Conservation (phyloP, 92 coral and sea anemone species). For the Micromussa lordhowensis region DNA sequence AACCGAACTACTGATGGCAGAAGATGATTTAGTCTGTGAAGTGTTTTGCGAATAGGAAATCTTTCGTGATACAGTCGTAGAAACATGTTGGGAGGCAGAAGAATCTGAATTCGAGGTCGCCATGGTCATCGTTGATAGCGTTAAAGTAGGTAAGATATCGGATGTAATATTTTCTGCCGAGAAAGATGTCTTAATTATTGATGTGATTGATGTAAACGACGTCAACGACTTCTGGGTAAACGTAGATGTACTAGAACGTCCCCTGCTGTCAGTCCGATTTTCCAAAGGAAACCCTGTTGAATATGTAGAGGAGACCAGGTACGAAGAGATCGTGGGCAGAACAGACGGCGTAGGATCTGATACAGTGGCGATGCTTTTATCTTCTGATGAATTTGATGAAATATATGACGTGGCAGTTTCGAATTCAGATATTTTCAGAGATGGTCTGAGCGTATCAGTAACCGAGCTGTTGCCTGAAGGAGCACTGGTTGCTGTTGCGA, state of each 20-base stretch:
- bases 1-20: neutral
- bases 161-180: neutral
- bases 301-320: neutral
- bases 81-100: neutral
- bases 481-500: neutral
- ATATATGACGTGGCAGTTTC: neutral
- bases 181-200: constrained; percentile 12
- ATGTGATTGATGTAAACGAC: neutral
- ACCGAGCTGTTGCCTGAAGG: neutral
- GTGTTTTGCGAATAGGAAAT: neutral
- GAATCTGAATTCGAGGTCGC: neutral
- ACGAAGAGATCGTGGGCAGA: neutral
- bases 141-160: neutral
- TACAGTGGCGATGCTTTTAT: neutral
- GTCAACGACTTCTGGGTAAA: neutral
- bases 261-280: neutral
- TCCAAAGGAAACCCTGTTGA: neutral
- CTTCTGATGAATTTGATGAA: neutral
- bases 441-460: neutral
- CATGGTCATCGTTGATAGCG: neutral
- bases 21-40: neutral
- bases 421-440: neutral
- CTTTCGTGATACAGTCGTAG: neutral
- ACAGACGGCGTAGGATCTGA: neutral
- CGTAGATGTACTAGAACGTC: neutral